Evolutionary conservation across 2,888 invertebrate species (phyloP).

Genomic region (Morinoia aosen): DNA sequence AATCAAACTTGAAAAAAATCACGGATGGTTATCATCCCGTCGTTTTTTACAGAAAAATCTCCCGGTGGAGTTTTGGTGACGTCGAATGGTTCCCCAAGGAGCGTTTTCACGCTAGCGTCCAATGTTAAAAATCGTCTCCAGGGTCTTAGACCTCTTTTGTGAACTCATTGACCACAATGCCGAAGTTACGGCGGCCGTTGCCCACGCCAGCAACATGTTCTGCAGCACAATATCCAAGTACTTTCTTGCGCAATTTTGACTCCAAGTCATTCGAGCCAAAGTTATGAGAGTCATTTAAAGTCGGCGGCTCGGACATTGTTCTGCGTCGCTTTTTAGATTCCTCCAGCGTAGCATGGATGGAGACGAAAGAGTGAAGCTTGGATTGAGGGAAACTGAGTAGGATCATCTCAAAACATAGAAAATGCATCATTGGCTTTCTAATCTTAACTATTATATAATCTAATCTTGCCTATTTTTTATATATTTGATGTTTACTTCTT

Average conservation of each 20-base stretch:
- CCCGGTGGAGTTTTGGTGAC: not conserved
- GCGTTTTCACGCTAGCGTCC: not conserved
- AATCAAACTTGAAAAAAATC: not conserved
- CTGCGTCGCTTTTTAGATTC: not conserved
- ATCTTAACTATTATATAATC: too few species aligned
- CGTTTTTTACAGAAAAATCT: not conserved
- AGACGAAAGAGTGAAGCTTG: not conserved
- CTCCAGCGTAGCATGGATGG: not conserved
- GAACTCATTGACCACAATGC: not conserved
- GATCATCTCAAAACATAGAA: not conserved
- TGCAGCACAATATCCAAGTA: not conserved
- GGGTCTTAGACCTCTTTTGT: not conserved
- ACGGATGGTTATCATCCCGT: not conserved
- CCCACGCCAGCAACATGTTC: not conserved
- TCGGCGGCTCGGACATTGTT: not conserved
- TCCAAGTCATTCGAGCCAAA: not conserved
- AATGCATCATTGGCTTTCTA: not conserved
- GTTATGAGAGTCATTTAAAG: constrained; percentile 10
- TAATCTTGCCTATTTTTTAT: too few species aligned
- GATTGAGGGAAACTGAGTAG: not conserved
- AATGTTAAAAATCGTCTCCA: not conserved
- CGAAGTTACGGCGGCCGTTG: not conserved
- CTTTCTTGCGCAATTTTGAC: not conserved
- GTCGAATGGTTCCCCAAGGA: not conserved
- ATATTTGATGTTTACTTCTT: too few species aligned